These are phyloP conservation scores for Nephotettix cincticeps DNA, from an alignment of 1,140 invertebrate species.

Conservation along the genomic window DNA sequence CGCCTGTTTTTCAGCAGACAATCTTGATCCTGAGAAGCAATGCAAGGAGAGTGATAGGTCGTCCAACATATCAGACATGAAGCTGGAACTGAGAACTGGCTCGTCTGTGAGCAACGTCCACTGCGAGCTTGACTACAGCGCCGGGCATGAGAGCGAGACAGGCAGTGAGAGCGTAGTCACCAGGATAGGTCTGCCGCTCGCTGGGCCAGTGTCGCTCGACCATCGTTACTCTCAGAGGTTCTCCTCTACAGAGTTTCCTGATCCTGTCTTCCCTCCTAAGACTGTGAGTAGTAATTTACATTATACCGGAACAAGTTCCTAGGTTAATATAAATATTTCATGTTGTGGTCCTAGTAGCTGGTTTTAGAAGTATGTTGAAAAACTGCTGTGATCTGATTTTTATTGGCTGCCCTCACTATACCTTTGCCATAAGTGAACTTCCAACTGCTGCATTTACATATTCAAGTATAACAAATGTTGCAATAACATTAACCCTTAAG, in stretches of 20 bases:
- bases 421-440: too few relatives aligned
- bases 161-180: conserved; percentile 53
- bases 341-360: too few relatives aligned
- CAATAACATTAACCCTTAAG: too few relatives aligned
- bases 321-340: too few relatives aligned
- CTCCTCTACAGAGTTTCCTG: conserved; percentile 79
- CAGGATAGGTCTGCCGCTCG: conserved; percentile 57
- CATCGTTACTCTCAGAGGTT: conserved; percentile 66
- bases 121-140: conserved; percentile 53
- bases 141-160: conserved; percentile 52
- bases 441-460: too few relatives aligned
- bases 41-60: conserved; percentile 84
- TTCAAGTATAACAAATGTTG: too few relatives aligned
- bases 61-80: conserved; percentile 88
- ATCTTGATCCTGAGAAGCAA: conserved; percentile 69
- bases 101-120: conserved; percentile 64
- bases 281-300: conserved; percentile 35
- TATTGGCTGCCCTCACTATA: too few relatives aligned
- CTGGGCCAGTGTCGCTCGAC: conserved; percentile 70
- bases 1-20: conserved; percentile 48
- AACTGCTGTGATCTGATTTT: too few relatives aligned
- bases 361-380: too few relatives aligned
- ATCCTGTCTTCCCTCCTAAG: conserved; percentile 75
- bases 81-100: conserved; percentile 81
- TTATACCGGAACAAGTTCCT: too few relatives aligned